phyloP scores from a whole-genome alignment of 2,888 invertebrate genomes.

The Cataglyphis albicans region DNA sequence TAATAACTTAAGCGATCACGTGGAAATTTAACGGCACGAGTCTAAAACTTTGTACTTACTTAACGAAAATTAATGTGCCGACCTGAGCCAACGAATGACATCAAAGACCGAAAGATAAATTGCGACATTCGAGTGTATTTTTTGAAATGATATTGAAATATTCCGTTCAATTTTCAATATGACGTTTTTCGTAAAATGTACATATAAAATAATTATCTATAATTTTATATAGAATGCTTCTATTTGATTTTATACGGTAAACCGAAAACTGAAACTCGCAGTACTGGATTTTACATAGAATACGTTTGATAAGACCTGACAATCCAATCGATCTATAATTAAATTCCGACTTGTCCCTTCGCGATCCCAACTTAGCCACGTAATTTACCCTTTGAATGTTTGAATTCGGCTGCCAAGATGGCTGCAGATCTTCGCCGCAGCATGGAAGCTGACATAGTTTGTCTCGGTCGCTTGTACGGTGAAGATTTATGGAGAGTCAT shows the following conservation, averaged over 20 bases:
- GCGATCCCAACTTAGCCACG: conserved; percentile 9
- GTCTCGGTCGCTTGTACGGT: conserved; percentile 36
- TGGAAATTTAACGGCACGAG: conserved; percentile 25
- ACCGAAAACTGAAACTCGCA: neutral
- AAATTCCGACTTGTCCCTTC: conserved; percentile 38
- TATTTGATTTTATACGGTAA: neutral
- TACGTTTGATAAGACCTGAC: conserved; percentile 17
- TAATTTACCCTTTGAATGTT: conserved; percentile 43
- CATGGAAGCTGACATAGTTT: conserved; percentile 41
- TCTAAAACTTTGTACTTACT: conserved; percentile 39
- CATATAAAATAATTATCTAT: neutral
- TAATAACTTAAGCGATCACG: conserved; percentile 37
- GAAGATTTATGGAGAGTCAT: conserved; percentile 51
- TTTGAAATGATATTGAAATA: conserved; percentile 3
- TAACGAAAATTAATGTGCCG: conserved; percentile 47
- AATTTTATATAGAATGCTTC: neutral
- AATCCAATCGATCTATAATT: conserved; percentile 21
- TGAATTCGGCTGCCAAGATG: conserved; percentile 38
- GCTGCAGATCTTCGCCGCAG: conserved; percentile 36
- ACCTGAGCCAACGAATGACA: conserved; percentile 16
- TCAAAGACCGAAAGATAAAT: conserved; percentile 19
- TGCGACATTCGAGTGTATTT: neutral
- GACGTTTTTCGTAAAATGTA: neutral
- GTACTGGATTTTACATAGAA: conserved; percentile 2
- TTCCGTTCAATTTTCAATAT: neutral